Percentiles rank a stretch among this genome's conserved stretches.
These are phyloP conservation scores for Sialia sialis DNA, from an alignment of 2,113 vertebrate species.

Conservation along the genomic window DNA sequence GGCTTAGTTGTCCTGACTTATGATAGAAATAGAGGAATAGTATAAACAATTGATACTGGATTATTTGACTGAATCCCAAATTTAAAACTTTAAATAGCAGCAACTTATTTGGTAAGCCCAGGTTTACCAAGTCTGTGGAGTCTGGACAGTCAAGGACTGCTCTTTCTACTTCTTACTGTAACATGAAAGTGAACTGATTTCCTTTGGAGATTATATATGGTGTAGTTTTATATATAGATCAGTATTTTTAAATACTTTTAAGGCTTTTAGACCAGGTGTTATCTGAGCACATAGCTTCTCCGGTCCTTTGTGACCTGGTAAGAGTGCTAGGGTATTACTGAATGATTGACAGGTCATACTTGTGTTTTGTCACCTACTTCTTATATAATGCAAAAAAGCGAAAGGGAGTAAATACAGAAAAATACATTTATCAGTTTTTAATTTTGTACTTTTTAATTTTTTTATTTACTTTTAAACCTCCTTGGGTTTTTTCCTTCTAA, in stretches of 20 bases:
- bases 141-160: not conserved
- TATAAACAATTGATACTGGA: not conserved
- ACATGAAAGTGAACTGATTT: not conserved
- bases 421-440: not conserved
- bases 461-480: not conserved
- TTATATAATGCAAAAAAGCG: not conserved
- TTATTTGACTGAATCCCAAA: not conserved
- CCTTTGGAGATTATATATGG: not conserved
- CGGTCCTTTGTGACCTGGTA: not conserved
- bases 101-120: not conserved
- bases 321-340: not conserved
- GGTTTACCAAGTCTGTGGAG: not conserved
- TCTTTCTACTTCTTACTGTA: not conserved
- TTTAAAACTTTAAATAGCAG: not conserved
- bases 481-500: rapidly evolving
- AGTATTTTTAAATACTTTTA: not conserved
- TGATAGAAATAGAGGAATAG: not conserved
- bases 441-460: not conserved
- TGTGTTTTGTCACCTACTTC: not conserved
- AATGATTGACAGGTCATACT: not conserved
- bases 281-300: not conserved
- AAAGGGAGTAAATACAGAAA: not conserved
- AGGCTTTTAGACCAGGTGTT: not conserved
- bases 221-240: conserved; percentile 4
- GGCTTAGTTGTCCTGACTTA: not conserved